Evolutionary conservation across 1,140 invertebrate species (phyloP), one percentile per base, ranked within the genome.

Genomic region (Drosophila novamexicana): DNA sequence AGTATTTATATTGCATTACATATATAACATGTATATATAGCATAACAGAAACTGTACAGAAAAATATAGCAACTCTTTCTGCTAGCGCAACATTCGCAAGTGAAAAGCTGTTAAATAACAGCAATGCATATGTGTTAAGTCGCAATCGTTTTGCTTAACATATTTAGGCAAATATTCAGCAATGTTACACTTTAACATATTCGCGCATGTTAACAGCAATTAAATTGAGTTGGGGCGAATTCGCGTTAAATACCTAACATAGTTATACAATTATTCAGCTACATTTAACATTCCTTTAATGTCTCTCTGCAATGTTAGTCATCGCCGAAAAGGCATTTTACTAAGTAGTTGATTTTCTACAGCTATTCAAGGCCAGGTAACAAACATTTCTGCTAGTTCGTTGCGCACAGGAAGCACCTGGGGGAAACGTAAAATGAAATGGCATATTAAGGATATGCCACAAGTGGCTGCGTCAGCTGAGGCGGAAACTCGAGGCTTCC

Each of bases 401-500:
- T 18, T 56, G 53, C 14, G 42, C 34, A 67, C 70, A 72, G 64
- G 70, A 67, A 73, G 14, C 34, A 32, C 6, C 36, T 14, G 42
- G 44, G 32, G 18, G 22, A 54, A 61, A 73, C 44, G 53, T 66
- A 52, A 66, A 57, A 1, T 53, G 14, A 73, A 45, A 58, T 70
- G 57, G 71, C 71, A 52, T 7, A 63, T 64, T 52, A 64, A 70
- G 72, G 72, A 75, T 64, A 42, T 16, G 49, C 64, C 56, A 50
- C 52, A 71, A 57, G 69, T 53, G 16, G 34, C 53, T 40, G 54
- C 64, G 71, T 69, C 65, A 74, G 65, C 58, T 75, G 67, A 64
- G 59, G 58, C 67, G 72, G 72, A 75, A 70, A 70, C 36, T 45
- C 59, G 59, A 64, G 58, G 49, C 58, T 70, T 68, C 64, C 64